Conservation (phyloP, 2,113 vertebrate species). For the Ochotona princeps region DNA sequence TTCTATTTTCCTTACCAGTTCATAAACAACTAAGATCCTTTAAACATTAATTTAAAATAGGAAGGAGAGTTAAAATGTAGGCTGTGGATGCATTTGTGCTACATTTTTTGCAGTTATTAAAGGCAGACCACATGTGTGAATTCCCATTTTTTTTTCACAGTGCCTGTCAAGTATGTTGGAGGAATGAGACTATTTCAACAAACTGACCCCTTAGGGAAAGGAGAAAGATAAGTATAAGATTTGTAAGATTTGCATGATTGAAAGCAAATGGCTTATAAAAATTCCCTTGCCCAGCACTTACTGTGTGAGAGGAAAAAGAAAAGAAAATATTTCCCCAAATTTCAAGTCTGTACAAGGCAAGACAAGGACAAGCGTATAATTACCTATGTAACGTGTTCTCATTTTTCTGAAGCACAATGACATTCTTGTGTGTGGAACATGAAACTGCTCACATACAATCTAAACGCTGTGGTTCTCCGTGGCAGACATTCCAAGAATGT, state of each 20-base stretch:
- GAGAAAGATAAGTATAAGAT: background rate
- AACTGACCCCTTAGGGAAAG: background rate
- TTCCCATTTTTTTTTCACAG: background rate
- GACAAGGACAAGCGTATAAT: constrained; percentile 83
- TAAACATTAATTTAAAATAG: background rate
- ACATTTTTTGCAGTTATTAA: background rate
- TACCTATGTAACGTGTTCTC: constrained; percentile 64
- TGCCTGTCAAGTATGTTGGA: background rate
- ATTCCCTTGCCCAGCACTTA: constrained; percentile 70
- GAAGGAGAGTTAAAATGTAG: background rate
- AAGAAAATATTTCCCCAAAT: constrained; percentile 50
- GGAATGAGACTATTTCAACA: background rate
- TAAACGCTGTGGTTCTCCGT: constrained; percentile 81
- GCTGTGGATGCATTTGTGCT: background rate
- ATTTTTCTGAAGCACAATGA: constrained; percentile 45
- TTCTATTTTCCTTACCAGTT: background rate
- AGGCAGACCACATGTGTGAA: background rate
- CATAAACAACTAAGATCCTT: background rate
- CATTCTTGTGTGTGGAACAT: constrained; percentile 70
- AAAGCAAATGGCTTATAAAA: background rate
- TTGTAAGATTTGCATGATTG: background rate
- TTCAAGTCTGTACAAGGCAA: constrained; percentile 77
- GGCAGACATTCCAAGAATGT: background rate
- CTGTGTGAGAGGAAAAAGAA: constrained; percentile 70
- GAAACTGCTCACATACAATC: constrained; percentile 81